Evolutionary conservation across 2,797 vertebrate species (phyloP).

Genomic region (Sphenodon punctatus): DNA sequence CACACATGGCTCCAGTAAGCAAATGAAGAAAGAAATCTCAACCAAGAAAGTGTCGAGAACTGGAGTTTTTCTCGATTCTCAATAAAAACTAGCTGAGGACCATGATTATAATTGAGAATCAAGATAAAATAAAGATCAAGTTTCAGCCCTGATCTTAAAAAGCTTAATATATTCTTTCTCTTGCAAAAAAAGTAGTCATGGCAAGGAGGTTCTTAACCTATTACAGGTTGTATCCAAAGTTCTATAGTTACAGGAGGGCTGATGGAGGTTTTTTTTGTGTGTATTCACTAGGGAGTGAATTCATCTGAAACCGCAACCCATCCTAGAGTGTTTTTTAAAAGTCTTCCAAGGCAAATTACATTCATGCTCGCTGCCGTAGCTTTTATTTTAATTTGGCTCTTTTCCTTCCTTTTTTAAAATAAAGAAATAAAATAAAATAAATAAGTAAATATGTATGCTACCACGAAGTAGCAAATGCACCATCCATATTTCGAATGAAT

Average conservation of each 20-base stretch:
- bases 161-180: too few species aligned
- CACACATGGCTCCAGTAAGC: too few species aligned
- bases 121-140: too few species aligned
- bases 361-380: neutral
- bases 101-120: too few species aligned
- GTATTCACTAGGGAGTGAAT: neutral
- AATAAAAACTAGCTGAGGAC: too few species aligned
- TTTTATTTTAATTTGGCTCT: conserved; percentile 25
- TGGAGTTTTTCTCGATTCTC: too few species aligned
- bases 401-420: conserved; percentile 5
- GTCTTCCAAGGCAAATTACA: conserved; percentile 1
- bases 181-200: neutral
- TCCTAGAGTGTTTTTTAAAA: neutral
- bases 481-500: conserved; percentile 58
- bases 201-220: neutral
- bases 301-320: conserved; percentile 14
- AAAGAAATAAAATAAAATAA: too few species aligned
- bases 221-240: conserved; percentile 20
- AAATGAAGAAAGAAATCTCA: too few species aligned
- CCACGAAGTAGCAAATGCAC: conserved; percentile 65
- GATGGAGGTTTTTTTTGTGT: fast-evolving
- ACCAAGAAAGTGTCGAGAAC: too few species aligned
- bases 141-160: too few species aligned
- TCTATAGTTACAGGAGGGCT: conserved; percentile 31
- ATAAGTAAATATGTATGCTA: too few species aligned